phyloP scores from a whole-genome alignment of 1,140 invertebrate genomes.

The Reticulitermes speratus region DNA sequence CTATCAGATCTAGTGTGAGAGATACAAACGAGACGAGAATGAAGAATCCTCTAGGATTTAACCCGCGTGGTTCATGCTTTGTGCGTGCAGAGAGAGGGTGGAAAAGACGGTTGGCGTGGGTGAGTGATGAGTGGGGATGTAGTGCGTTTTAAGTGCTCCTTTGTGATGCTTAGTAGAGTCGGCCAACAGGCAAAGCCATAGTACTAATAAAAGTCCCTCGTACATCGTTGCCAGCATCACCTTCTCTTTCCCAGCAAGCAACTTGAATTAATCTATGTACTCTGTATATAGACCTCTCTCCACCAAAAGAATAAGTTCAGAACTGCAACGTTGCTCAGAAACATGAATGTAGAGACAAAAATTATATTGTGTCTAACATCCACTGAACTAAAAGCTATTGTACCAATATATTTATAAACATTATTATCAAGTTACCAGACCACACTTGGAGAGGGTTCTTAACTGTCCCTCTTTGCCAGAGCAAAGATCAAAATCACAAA shows the following conservation, averaged over 20 bases:
- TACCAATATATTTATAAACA: not conserved
- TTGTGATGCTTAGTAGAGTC: slow-evolving; percentile 1
- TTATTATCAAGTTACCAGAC: not conserved
- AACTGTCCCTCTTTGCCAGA: not conserved
- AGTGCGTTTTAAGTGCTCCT: not conserved
- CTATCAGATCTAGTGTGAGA: not conserved
- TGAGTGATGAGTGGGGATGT: not conserved
- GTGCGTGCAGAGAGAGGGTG: not conserved
- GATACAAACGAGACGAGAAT: not conserved
- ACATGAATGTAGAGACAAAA: not conserved
- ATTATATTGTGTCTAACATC: not conserved
- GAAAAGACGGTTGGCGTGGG: not conserved
- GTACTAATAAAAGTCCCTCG: not conserved
- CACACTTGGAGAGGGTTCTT: not conserved
- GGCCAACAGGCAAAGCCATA: not conserved
- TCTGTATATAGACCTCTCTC: not conserved
- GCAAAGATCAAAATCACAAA: not conserved
- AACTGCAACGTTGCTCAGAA: not conserved
- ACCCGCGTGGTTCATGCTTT: not conserved
- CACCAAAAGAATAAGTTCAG: not conserved
- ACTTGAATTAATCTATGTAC: not conserved
- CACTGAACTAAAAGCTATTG: not conserved
- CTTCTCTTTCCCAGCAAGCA: not conserved
- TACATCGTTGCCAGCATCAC: not conserved
- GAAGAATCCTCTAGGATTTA: not conserved